Evolutionary conservation across 2,113 vertebrate genomes (phyloP), one percentile per base, ranked within the genome.

Genomic region (Melanocharis versteri): DNA sequence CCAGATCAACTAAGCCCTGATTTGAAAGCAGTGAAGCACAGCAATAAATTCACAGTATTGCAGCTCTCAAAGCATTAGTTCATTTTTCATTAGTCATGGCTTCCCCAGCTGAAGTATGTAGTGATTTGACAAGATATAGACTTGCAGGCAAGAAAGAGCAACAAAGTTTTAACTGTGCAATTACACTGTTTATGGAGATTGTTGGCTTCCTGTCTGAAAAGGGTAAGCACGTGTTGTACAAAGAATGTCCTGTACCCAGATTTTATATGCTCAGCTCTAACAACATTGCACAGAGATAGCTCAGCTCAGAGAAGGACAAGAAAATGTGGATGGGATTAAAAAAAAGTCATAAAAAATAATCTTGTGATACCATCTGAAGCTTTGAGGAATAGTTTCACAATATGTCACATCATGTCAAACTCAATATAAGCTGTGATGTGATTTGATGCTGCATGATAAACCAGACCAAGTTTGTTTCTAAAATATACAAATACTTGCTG

Each of bases 101-200:
- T 84, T 87, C 35, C 24, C 57, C 80, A 92, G 87, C 60, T 86
- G 82, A 96, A 92, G 31, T 15, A 40, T 28, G 50, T 23, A 83
- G 50, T 64, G 54, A 87, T 86, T 90, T 93, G 77, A 95, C 89
- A 95, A 72, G 50, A 87, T 27, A 96, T 7, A 84, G 56, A 33
- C 77, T 72, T 69, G 47, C 76, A 93, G 56, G 87, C 90, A 95
- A 91, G 87, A 89, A 81, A 83, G 58, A 90, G 50, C 54, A 94
- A 78, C 27, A 48, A 26, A 90, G 47, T 54, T 95, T 72, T 70
- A 94, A 87, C 48, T 50, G 35, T 91, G 69, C 39, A 71, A 94
- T 87, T 68, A 66, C 48, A 51, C 24, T 62, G 75, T 91, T 95
- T 76, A 86, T 33, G 47, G 84, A 95, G 73, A 81, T 77, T 48